These are phyloP conservation scores for Coturnix japonica DNA, from an alignment of 2,113 vertebrate species.

Conservation along the genomic window DNA sequence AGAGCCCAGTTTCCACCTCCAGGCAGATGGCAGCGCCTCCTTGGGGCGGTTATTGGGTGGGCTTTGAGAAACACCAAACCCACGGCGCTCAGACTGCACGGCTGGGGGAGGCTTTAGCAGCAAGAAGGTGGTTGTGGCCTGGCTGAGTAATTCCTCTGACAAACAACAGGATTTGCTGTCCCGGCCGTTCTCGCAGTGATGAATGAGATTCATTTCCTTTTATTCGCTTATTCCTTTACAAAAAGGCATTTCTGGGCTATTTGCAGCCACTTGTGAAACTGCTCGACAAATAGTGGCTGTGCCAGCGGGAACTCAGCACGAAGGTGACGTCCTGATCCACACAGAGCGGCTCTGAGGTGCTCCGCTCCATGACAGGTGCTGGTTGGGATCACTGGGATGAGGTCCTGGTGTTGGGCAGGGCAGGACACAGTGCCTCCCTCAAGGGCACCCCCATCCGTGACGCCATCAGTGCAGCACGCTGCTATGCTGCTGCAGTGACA, in stretches of 20 bases:
- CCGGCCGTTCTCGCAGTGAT: background rate
- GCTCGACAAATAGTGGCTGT: background rate
- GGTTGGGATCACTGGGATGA: background rate
- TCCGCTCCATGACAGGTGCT: too few species aligned
- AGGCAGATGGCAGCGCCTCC: background rate
- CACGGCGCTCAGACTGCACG: background rate
- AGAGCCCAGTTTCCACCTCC: background rate
- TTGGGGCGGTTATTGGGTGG: background rate
- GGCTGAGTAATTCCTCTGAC: background rate
- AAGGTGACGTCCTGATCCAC: background rate
- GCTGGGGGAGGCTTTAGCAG: background rate
- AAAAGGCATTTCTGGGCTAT: background rate
- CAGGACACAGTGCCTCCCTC: background rate
- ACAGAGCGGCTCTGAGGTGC: background rate
- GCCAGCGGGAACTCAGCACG: background rate
- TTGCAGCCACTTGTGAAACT: background rate
- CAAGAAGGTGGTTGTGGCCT: background rate
- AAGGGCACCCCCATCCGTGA: fast-evolving
- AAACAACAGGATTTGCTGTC: background rate
- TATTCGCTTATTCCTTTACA: background rate
- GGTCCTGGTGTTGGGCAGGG: background rate
- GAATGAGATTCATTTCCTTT: background rate
- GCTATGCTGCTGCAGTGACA: background rate
- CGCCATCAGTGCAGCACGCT: too few species aligned
- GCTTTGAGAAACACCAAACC: background rate